A percentile compares a stretch with the other conserved stretches of the same genome.
Evolutionary conservation across 2,113 vertebrate genomes (phyloP).

Genomic region (Noturus placidus): DNA sequence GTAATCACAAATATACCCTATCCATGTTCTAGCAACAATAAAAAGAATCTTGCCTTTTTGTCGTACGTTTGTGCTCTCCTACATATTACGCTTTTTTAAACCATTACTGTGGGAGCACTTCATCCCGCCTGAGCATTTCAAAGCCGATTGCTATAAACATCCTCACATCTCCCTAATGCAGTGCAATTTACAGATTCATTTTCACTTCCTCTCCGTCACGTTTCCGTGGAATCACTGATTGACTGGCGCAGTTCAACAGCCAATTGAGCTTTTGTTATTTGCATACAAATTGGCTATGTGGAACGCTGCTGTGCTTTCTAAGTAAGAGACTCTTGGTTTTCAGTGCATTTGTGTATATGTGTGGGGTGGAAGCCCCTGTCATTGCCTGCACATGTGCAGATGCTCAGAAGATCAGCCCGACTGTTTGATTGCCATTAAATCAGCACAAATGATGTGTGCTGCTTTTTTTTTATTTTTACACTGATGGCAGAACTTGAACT

Average conservation of each 20-base stretch:
- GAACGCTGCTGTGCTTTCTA: slow-evolving; percentile 38
- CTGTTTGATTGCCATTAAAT: slow-evolving; percentile 22
- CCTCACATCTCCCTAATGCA: slow-evolving; percentile 40
- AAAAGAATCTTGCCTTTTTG: neutral
- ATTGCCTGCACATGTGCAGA: slow-evolving; percentile 22
- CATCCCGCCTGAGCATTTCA: neutral
- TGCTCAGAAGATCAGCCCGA: slow-evolving; percentile 15
- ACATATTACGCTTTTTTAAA: neutral
- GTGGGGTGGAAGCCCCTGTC: neutral
- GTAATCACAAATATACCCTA: neutral
- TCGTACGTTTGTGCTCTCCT: neutral
- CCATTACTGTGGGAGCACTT: neutral
- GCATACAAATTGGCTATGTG: slow-evolving; percentile 55
- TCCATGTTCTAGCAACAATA: neutral
- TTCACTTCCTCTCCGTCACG: slow-evolving; percentile 50
- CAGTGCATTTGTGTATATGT: neutral
- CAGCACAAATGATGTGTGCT: neutral
- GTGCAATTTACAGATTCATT: slow-evolving; percentile 47
- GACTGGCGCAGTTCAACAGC: slow-evolving; percentile 58
- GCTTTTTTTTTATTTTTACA: slow-evolving; percentile 10
- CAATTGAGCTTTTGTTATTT: slow-evolving; percentile 54
- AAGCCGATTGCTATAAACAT: slow-evolving; percentile 2
- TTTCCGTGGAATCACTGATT: slow-evolving; percentile 54
- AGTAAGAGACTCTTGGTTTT: slow-evolving; percentile 45
- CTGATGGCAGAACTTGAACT: slow-evolving; percentile 17